Evolutionary conservation across 1,140 invertebrate species (phyloP), one percentile per base, ranked within the genome.

Genomic region (Drosophila leontia): DNA sequence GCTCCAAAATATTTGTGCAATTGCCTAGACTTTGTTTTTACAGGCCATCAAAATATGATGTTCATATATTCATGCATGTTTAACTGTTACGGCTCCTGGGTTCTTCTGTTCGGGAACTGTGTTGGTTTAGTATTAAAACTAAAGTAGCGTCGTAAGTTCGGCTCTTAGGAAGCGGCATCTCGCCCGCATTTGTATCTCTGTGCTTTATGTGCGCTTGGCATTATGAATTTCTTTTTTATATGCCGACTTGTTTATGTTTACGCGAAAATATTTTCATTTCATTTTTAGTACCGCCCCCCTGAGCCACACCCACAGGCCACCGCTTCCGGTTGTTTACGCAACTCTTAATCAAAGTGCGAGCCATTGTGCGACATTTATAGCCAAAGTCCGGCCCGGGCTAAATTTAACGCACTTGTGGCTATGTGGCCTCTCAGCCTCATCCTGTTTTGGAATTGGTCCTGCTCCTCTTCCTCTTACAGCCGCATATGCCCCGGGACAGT

Each of bases 251-350:
- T 78, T 78, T 70, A 78, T 88, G 84, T 83, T 88, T 82, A 83
- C 80, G 64, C 83, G 68, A 82, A 77, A 77, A 86, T 83, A 84
- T 87, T 83, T 87, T 75, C 48, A 48, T 80, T 87, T 88, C 84
- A 87, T 88, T 83, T 87, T 83, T 82, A 87, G 69, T 80, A 53
- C 19, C 13, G 13, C 32, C 29, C 3, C 23, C 32, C 63, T 15
- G 17, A 34, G 51, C 17, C 34, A 37, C 29, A 37, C 51, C 53
- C 13, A 23, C 7, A 8, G 48, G 15, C 23, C 34, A 39, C 23
- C 37, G 60, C 58, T 74, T 78, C 58, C 60, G 57, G 63, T 51
- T 84, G 83, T 87, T 88, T 80, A 72, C 84, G 59, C 72, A 84
- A 74, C 68, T 67, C 84, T 88, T 88, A 80, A 88, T 88, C 83